Base-by-base conservation (phyloP, 1,140 invertebrate genomes). In the Leptinotarsa undecemlineata region DNA sequence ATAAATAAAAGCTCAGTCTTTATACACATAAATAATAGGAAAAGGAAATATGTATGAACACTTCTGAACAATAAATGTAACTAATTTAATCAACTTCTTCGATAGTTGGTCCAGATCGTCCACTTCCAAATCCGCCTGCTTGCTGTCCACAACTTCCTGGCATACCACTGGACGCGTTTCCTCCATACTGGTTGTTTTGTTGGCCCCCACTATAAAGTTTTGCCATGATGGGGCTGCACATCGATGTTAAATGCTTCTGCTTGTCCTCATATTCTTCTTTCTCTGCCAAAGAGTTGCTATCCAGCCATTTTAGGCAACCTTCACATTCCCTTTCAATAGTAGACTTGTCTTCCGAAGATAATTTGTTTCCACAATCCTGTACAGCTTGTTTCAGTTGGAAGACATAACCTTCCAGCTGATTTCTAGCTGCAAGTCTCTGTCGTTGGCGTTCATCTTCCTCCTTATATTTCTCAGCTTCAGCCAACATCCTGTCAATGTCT, bases 401-500 rank as follows among this genome's bases (percentile, higher is more conserved):
- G 51, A 90, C 88, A 76, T 95, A 95, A 51, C 88, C 88, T 81
- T 95, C 93, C 15, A 95, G 84, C 64, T 87, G 80, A 76, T 90
- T 90, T 72, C 88, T 86, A 1, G 89, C 88, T 0, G 84, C 42
- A 33, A 95, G 89, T 19, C 88, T 87, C 23, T 92, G 89, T 42
- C 88, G 88, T 80, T 93, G 92, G 68, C 87, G 87, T 62, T 93
- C 91, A 81, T 94, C 93, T 74, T 90, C 89, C 20, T 88, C 87
- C 77, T 90, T 90, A 82, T 91, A 94, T 48, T 81, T 85, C 67
- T 89, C 87, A 2, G 88, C 90, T 71, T 91, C 90, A 19, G 89
- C 89, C 14, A 93, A 90, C 92, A 96, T 96, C 61, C 91, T 87
- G 64, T 96, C 93, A 80, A 96, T 95, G 74, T 95, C 93, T 26